phyloP scores from a whole-genome alignment of 2,888 invertebrate species.

The Rhamnusium bicolor region DNA sequence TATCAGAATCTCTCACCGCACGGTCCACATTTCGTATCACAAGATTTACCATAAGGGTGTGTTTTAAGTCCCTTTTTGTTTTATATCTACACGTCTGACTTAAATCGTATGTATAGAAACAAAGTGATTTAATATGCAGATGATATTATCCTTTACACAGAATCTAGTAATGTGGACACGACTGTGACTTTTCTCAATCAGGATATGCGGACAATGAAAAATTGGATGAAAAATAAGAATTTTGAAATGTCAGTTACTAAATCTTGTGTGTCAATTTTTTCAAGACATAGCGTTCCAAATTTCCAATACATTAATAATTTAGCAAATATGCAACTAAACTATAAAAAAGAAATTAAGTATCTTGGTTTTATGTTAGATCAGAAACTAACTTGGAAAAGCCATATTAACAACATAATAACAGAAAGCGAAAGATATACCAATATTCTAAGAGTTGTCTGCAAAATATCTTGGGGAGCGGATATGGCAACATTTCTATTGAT shows the following conservation, averaged over 20 bases:
- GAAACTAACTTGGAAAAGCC: background rate
- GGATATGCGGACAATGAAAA: too few relatives aligned
- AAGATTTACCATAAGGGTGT: background rate
- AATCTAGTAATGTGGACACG: background rate
- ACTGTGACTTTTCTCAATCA: too few relatives aligned
- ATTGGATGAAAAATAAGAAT: background rate
- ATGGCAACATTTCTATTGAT: too few relatives aligned
- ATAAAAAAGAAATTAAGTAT: too few relatives aligned
- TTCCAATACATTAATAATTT: background rate
- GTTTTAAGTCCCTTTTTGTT: background rate
- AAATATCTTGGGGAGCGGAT: background rate
- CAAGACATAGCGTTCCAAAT: background rate
- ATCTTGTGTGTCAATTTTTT: background rate
- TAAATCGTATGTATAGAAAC: background rate
- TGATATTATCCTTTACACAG: background rate
- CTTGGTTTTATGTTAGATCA: background rate
- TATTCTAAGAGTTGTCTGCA: background rate
- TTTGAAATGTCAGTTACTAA: background rate
- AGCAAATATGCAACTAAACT: background rate
- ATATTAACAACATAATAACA: background rate
- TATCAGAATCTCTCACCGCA: background rate
- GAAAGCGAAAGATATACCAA: background rate
- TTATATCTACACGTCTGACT: background rate
- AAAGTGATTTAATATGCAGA: background rate
- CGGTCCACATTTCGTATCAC: background rate